A percentile compares a stretch with the other conserved stretches of the same genome.
These are phyloP conservation scores for Napeogenes inachia DNA, from an alignment of 2,888 invertebrate genomes.

Conservation along the genomic window DNA sequence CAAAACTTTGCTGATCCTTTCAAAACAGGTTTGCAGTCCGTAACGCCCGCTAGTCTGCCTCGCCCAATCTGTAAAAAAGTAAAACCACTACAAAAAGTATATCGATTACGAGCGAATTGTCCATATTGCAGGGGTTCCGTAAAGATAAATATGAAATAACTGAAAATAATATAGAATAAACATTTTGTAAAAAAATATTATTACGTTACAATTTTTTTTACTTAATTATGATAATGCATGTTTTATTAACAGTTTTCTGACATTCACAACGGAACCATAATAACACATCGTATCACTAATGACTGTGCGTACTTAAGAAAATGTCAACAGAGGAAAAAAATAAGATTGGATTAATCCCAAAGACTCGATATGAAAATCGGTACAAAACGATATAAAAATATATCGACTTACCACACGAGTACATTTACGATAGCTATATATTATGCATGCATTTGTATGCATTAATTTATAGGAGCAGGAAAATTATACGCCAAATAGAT, in stretches of 20 bases:
- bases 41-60: slow-evolving; percentile 68
- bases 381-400: background rate
- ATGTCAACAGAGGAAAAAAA: slow-evolving; percentile 29
- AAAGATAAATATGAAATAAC: slow-evolving; percentile 4
- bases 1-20: slow-evolving; percentile 38
- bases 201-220: background rate
- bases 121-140: slow-evolving; percentile 21
- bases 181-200: background rate
- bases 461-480: slow-evolving; percentile 9
- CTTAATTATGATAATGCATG: no score
- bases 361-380: slow-evolving; percentile 2
- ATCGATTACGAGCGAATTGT: slow-evolving; percentile 26
- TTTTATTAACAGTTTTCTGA: background rate
- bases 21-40: slow-evolving; percentile 60
- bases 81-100: slow-evolving; percentile 37
- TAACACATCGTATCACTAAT: slow-evolving; percentile 34
- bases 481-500: background rate
- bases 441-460: background rate
- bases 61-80: slow-evolving; percentile 49
- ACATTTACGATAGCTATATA: no score
- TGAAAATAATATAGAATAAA: slow-evolving; percentile 9
- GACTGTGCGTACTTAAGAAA: slow-evolving; percentile 31
- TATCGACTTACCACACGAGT: background rate
- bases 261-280: slow-evolving; percentile 29
- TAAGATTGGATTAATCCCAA: slow-evolving; percentile 21